Evolutionary conservation across 2,888 invertebrate genomes (phyloP).

Genomic region (Apoda limacodes): DNA sequence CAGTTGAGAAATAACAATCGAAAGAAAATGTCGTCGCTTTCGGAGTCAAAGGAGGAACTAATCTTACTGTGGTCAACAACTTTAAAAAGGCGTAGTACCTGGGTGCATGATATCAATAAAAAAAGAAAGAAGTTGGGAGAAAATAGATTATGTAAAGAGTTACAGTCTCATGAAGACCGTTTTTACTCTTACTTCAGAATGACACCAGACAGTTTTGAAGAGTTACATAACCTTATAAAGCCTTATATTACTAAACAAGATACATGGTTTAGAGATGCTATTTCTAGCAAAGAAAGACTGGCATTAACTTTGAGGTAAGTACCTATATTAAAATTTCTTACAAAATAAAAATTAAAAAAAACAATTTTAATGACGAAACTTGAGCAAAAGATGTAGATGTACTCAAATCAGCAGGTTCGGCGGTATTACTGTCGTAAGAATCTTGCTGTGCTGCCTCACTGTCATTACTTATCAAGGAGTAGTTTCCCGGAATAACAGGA

Average conservation of each 20-base stretch:
- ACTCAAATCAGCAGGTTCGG: constrained; percentile 16
- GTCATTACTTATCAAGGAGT: constrained; percentile 13
- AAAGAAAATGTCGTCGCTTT: no score
- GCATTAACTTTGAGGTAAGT: constrained; percentile 18
- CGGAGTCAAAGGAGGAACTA: no score
- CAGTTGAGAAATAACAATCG: no score
- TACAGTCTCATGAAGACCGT: constrained; percentile 18
- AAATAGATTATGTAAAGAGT: constrained; percentile 16
- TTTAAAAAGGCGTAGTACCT: no score
- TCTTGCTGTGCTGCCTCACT: constrained; percentile 15
- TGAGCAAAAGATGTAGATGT: constrained; percentile 13
- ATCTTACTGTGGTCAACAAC: no score
- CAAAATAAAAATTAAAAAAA: no score
- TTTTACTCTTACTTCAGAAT: constrained; percentile 19
- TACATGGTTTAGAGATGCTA: constrained; percentile 19
- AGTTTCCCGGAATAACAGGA: no score
- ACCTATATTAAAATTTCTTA: constrained; percentile 17
- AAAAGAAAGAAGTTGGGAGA: constrained; percentile 16
- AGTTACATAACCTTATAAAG: no score
- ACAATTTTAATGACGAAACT: constrained; percentile 14
- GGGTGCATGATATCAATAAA: constrained; percentile 13
- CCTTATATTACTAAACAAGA: constrained; percentile 18
- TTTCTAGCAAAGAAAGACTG: constrained; percentile 20
- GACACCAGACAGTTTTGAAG: constrained; percentile 16
- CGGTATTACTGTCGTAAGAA: constrained; percentile 16